Conservation (phyloP, 2,888 invertebrate genomes). For the Eupelmus urozonus region DNA sequence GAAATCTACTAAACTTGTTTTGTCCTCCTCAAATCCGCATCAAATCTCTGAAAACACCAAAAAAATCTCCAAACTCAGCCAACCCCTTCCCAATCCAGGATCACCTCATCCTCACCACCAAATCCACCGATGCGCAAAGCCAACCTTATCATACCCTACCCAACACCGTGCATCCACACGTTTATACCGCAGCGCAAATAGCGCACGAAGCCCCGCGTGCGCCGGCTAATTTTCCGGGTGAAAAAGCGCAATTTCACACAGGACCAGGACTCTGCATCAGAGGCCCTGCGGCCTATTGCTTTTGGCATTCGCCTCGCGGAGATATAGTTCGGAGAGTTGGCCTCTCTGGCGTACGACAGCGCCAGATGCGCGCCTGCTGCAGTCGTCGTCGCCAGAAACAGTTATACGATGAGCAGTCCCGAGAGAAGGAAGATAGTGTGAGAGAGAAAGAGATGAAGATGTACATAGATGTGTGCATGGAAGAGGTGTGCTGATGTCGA, state of each 20-base stretch:
- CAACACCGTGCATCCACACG: too few relatives aligned
- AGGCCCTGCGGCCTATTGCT: slow-evolving; percentile 28
- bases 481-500: neutral
- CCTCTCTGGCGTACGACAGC: neutral
- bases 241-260: slow-evolving; percentile 46
- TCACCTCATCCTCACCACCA: too few relatives aligned
- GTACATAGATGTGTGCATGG: slow-evolving; percentile 1
- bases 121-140: too few relatives aligned
- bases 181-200: neutral
- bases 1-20: too few relatives aligned
- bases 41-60: too few relatives aligned
- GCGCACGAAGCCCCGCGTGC: neutral
- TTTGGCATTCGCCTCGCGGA: slow-evolving; percentile 45
- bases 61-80: too few relatives aligned
- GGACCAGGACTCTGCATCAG: neutral
- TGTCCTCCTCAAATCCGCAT: too few relatives aligned
- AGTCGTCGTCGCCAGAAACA: neutral
- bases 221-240: slow-evolving; percentile 53
- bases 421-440: neutral
- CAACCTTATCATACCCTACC: too few relatives aligned
- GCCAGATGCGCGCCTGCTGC: slow-evolving; percentile 10
- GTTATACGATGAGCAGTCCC: neutral
- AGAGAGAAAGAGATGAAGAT: neutral
- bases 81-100: too few relatives aligned
- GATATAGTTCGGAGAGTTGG: slow-evolving; percentile 25